Evolutionary conservation across 1,140 invertebrate species (phyloP), one percentile per base, ranked within the genome.

Genomic region (Monomorium pharaonis): DNA sequence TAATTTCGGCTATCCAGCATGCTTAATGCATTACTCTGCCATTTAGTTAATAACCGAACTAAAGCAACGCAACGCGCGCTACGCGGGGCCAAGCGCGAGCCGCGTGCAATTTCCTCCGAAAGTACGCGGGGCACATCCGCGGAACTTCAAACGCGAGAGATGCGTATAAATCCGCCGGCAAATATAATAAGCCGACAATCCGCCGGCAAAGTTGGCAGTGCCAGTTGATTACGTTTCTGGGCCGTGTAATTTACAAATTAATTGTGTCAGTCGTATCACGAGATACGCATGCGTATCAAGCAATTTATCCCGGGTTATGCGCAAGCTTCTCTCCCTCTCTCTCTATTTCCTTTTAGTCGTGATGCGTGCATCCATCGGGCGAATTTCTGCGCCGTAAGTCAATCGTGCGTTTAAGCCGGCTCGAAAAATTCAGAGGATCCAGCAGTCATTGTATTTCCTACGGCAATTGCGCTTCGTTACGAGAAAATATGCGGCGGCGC

Each of bases 31-130:
- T 83, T 44, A 83, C 67, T 72, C 78, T 21, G 37, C 67, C 67
- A 83, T 83, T 83, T 74, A 83, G 67, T 83, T 72, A 83, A 83
- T 83, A 83, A 74, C 51, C 27, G 51, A 58, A 83, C 51, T 72
- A 21, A 83, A 83, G 67, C 51, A 54, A 54, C 56, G 54, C 24
- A 56, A 16, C 30, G n/a, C n/a, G n/a, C n/a, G n/a, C n/a, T n/a
- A n/a, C n/a, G n/a, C n/a, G 54, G 27, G 3, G 33, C 49, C 10
- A 58, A 37, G n/a, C n/a, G n/a, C 72, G 62, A 56, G n/a, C 33
- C 33, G 37, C 16, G 51, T 51, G 51, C 37, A 16, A 54, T 83
- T 83, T 83, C 78, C 62, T 37, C 14, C 14, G 44, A 69, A 56
- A 80, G 56, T 10, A 47, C 18, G 16, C 6, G 72, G n/a, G 27